phyloP scores from a whole-genome alignment of 2,888 invertebrate species.

The Graphium colonna region DNA sequence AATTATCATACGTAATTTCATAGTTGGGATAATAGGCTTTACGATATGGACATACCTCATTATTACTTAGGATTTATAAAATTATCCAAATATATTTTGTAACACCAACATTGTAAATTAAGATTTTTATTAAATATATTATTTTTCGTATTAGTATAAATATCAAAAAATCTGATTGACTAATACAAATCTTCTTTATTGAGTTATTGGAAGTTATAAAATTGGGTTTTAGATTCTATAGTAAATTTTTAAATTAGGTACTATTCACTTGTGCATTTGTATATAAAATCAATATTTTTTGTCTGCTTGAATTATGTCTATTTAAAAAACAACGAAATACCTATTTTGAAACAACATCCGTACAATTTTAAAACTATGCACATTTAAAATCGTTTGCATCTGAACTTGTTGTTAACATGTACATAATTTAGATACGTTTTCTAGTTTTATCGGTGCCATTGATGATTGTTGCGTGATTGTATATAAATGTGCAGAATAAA shows the following conservation, averaged over 20 bases:
- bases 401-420: neutral
- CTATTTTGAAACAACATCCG: neutral
- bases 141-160: neutral
- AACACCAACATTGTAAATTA: neutral
- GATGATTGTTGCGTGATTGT: slow-evolving; percentile 1
- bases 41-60: slow-evolving; percentile 19
- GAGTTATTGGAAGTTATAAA: too few relatives aligned
- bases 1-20: neutral
- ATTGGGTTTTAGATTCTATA: neutral
- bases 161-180: too few relatives aligned
- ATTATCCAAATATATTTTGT: neutral
- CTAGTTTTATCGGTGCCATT: slow-evolving; percentile 23
- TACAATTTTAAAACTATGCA: neutral
- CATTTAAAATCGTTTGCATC: neutral
- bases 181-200: too few relatives aligned
- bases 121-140: neutral
- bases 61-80: slow-evolving; percentile 10
- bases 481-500: neutral
- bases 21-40: neutral
- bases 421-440: neutral
- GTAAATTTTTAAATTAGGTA: neutral
- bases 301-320: too few relatives aligned
- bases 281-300: neutral
- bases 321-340: too few relatives aligned
- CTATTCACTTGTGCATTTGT: too few relatives aligned